Conservation (phyloP, 2,888 invertebrate species). For the Stenodera caucasica region DNA sequence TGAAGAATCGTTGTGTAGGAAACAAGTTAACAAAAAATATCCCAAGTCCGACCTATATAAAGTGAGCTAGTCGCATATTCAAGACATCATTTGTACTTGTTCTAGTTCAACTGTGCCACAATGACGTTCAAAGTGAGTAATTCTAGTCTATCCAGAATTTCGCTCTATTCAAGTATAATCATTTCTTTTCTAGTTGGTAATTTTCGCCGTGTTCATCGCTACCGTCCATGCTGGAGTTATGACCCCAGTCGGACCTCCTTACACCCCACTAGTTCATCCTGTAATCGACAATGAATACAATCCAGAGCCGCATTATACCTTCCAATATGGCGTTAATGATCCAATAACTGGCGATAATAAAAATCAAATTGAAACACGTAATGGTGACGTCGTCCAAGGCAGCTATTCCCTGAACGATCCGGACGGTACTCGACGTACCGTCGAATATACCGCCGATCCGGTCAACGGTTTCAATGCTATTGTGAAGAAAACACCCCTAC, state of each 20-base stretch:
- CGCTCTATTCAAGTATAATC: not conserved
- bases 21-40: constrained; percentile 12
- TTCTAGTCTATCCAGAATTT: too few species aligned
- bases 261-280: constrained; percentile 14
- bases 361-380: constrained; percentile 59
- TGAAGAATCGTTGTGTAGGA: constrained; percentile 25
- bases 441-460: constrained; percentile 61
- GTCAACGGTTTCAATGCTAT: constrained; percentile 62
- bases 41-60: constrained; percentile 39
- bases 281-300: constrained; percentile 32
- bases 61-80: constrained; percentile 32
- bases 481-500: constrained; percentile 57
- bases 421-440: constrained; percentile 59
- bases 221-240: constrained; percentile 15
- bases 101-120: constrained; percentile 29
- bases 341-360: constrained; percentile 60
- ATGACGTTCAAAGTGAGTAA: constrained; percentile 35
- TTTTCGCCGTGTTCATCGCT: constrained; percentile 37
- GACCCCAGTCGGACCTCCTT: constrained; percentile 19
- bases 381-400: constrained; percentile 60
- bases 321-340: constrained; percentile 61
- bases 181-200: constrained; percentile 31
- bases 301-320: constrained; percentile 58
- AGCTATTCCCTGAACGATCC: constrained; percentile 60
- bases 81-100: constrained; percentile 28